Evolutionary conservation across 1,140 invertebrate species (phyloP).

Genomic region (Nixonia krombeini): DNA sequence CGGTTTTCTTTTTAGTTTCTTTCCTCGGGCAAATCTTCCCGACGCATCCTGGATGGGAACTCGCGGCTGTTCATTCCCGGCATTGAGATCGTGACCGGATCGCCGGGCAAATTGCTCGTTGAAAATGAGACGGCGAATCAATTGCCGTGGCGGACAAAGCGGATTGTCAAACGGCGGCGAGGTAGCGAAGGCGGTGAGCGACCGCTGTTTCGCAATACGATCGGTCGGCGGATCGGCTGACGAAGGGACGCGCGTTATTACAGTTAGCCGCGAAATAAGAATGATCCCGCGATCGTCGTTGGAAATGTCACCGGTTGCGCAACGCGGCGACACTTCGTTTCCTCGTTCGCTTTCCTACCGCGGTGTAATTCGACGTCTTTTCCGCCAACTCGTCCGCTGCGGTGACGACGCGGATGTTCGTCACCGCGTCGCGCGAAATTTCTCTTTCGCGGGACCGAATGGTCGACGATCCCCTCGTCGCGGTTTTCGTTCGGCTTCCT

Average conservation of each 20-base stretch:
- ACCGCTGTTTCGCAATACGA: slow-evolving; percentile 9
- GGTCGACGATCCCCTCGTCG: not conserved
- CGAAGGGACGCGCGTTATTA: slow-evolving; percentile 15
- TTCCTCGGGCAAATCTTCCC: too few species aligned
- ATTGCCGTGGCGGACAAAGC: too few species aligned
- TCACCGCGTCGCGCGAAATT: slow-evolving; percentile 28
- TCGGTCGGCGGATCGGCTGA: not conserved
- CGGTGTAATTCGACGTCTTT: slow-evolving; percentile 12
- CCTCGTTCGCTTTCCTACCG: slow-evolving; percentile 32
- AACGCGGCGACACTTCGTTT: slow-evolving; percentile 12
- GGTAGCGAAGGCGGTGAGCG: too few species aligned
- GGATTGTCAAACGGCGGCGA: too few species aligned
- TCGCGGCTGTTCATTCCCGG: too few species aligned
- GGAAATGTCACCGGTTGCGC: slow-evolving; percentile 20
- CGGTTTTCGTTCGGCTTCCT: too few species aligned
- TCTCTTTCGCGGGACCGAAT: slow-evolving; percentile 22
- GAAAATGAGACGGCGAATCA: too few species aligned
- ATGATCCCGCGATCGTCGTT: slow-evolving; percentile 13
- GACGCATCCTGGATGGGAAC: too few species aligned
- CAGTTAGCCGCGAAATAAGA: not conserved
- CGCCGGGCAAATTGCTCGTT: too few species aligned
- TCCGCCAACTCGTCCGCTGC: not conserved
- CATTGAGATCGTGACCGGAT: too few species aligned
- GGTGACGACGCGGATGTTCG: slow-evolving; percentile 21
- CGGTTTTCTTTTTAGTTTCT: too few species aligned